Evolutionary conservation across 2,888 invertebrate species (phyloP), one percentile per base, ranked within the genome.

Genomic region (Drosophila leonis): DNA sequence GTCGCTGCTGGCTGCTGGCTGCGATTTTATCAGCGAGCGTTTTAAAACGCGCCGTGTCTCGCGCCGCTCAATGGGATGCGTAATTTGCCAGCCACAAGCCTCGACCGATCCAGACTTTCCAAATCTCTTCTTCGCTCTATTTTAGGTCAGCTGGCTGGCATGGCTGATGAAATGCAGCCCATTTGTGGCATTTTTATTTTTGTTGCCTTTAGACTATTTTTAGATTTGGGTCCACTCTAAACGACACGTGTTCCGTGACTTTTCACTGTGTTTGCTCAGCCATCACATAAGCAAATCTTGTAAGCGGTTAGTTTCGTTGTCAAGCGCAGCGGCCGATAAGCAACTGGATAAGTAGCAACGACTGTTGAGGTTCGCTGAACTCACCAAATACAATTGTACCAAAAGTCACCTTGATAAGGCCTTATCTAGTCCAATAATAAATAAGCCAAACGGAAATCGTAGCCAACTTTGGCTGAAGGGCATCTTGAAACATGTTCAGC

Each of bases 41-140:
- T 73, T 77, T 71, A 62, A 73, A 85, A 76, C 82, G 85, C 81
- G 70, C 82, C 81, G 63, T 63, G 65, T 63, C 64, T 64, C 62
- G 13, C 65, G 52, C 48, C 46, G 61, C 80, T 89, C 76, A 87
- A 90, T 87, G 87, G 87, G 78, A 85, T 90, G 89, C 88, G 90
- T 90, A 90, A 85, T 87, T 80, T 78, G 66, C 42, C 31, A 29
- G 44, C 20, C 48, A 29, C 44, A 46, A 54, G 20, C 24, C n/a
- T 8, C 37, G 54, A 29, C 20, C 51, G 65, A 51, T 65, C 35
- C 65, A 65, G 56, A 55, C 66, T 33, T 31, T 18, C 29, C 35
- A 29, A 51, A 44, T 65, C 62, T 61, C 35, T 37, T 6, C 29
- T 6, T 12, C 7, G 18, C 0, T 49, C 65, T 69, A 56, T 77